Evolutionary conservation across 2,113 vertebrate species (phyloP).

Genomic region (Petrocephalus zakoni): DNA sequence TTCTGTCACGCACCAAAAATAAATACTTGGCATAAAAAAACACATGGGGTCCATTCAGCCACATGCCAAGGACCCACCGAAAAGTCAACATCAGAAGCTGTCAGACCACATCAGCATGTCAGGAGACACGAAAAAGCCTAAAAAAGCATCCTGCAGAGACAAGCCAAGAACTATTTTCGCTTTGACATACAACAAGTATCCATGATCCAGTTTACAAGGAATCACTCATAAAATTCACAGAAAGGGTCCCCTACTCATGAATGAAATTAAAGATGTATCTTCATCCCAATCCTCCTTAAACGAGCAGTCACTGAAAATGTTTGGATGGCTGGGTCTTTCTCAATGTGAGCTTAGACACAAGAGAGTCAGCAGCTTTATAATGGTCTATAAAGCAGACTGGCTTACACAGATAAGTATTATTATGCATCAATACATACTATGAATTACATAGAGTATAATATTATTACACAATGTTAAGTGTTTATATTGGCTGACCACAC

Average conservation of each 20-base stretch:
- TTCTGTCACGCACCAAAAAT: slow-evolving; percentile 21
- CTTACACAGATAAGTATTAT: neutral
- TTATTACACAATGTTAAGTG: neutral
- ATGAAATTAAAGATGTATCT: neutral
- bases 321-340: neutral
- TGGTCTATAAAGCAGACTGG: neutral
- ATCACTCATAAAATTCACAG: neutral
- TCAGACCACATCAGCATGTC: neutral
- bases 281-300: neutral
- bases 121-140: neutral
- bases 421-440: neutral
- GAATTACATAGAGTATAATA: neutral
- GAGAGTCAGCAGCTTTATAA: neutral
- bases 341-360: neutral
- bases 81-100: neutral
- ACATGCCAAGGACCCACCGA: neutral
- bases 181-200: neutral
- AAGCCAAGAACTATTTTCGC: neutral
- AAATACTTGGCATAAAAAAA: neutral
- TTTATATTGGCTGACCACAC: neutral
- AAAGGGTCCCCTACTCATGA: neutral
- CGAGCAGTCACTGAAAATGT: neutral
- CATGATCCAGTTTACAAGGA: neutral
- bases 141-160: neutral
- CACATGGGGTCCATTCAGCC: neutral